Base-by-base conservation (phyloP, 37 sponge, comb jelly and placozoan species). In the Aphrocallistes beatrix region DNA sequence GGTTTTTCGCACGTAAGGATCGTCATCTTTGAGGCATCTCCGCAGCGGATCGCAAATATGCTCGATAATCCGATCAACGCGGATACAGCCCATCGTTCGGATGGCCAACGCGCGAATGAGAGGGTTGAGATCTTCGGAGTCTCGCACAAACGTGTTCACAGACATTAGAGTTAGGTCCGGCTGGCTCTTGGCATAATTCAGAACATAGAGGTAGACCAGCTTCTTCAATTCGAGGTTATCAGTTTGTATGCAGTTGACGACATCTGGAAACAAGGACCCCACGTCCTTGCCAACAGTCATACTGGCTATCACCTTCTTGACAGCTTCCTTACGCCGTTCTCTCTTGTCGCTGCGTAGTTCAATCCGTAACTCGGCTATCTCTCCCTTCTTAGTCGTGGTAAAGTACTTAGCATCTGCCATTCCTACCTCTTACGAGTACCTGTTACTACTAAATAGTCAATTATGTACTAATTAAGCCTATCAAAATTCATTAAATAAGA, bases 221-320 rank as follows among this genome's bases (percentile, higher is more conserved):
- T 98, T 98, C 90, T 98, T 98, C 82, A 98, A 91, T 88, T 98
- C 99, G 75, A 98, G 87, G 83, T 95, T 95, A 82, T 95, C 96
- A 10, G 99, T 98, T 84, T 98, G 99, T 92, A 95, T 98, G 89
- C 99, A 98, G 85, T 94, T 98, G 47, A 95, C 89, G 36, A 98
- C 96, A 83, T 98, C 99, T 16, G 99, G 92, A 81, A 98, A 98
- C 45, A 96, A 86, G 3, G 96, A 91, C 82, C 96, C 94, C 38
- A 98, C 99, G 60, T 98, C 99, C 51, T 98, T 98, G 23, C 99
- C 99, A 82, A 98, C 95, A 16, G 99, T 98, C 99, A 98, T 98
- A 84, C 87, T 98, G 36, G 99, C 99, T 86, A 98, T 98, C 81
- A 96, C 89, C 89, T 98, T 98, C 94, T 98, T 98, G 37, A 98